A percentile compares a stretch with the other conserved stretches of the same genome.
These are phyloP conservation scores for Zaprionus obscuricornis DNA, from an alignment of 2,888 invertebrate species.

Conservation along the genomic window DNA sequence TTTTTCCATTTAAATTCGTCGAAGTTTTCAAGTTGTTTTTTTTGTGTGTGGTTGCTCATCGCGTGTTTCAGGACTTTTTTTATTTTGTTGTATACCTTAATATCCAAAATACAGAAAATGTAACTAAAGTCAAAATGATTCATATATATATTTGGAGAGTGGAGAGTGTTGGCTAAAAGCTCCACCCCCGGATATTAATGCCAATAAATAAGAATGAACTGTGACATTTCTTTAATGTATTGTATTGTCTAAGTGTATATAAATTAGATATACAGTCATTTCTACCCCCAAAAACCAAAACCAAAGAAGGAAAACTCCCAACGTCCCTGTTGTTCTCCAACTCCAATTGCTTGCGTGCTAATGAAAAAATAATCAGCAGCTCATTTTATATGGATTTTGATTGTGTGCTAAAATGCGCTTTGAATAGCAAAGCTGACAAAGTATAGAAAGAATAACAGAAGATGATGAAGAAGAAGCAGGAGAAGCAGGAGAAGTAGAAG, in stretches of 20 bases:
- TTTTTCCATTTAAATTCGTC: constrained; percentile 23
- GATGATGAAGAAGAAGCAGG: neutral
- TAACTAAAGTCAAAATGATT: constrained; percentile 44
- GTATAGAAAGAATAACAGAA: neutral
- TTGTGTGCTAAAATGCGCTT: constrained; percentile 64
- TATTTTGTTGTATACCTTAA: constrained; percentile 21
- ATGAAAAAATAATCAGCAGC: constrained; percentile 73
- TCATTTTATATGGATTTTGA: constrained; percentile 74
- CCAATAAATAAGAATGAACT: constrained; percentile 75
- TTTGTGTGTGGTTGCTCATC: constrained; percentile 15
- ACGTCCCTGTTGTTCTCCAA: neutral
- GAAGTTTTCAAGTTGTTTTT: constrained; percentile 4
- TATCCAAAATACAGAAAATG: too few relatives aligned
- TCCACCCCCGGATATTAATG: constrained; percentile 42
- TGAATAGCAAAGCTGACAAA: neutral
- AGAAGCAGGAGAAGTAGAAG: neutral
- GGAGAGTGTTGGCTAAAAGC: too few relatives aligned
- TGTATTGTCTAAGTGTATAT: too few relatives aligned
- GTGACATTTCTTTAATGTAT: constrained; percentile 62
- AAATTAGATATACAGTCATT: too few relatives aligned
- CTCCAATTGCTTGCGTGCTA: constrained; percentile 56
- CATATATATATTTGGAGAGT: constrained; percentile 23
- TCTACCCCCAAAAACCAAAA: neutral
- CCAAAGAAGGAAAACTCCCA: neutral
- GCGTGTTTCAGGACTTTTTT: constrained; percentile 20